Evolutionary conservation across 2,797 vertebrate species (phyloP).

Genomic region (Amblyopsis hoosieri): DNA sequence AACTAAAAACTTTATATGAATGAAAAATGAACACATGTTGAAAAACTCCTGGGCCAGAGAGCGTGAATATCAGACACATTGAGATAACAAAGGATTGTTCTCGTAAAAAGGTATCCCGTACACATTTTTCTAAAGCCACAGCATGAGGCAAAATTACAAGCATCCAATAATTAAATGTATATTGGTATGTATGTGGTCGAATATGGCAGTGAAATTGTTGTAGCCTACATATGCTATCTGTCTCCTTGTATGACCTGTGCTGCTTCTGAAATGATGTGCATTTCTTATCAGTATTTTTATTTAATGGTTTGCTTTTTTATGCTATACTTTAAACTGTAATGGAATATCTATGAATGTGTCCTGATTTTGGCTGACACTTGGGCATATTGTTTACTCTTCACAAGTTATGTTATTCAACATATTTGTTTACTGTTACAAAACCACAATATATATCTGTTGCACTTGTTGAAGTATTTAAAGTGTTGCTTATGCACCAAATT

Average conservation of each 20-base stretch:
- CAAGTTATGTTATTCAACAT: background rate
- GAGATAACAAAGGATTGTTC: constrained; percentile 33
- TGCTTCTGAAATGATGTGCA: constrained; percentile 43
- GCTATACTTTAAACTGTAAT: constrained; percentile 27
- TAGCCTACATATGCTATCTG: constrained; percentile 45
- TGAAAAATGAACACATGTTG: too few relatives aligned
- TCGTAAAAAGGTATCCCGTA: constrained; percentile 21
- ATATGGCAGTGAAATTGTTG: constrained; percentile 55
- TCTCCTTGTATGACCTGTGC: constrained; percentile 37
- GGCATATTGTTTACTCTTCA: constrained; percentile 27
- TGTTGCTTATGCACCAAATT: background rate
- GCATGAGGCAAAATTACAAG: constrained; percentile 56
- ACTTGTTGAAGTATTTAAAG: background rate
- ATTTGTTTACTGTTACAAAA: too few relatives aligned
- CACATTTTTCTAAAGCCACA: constrained; percentile 26
- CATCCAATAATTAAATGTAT: constrained; percentile 51
- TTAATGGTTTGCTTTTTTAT: constrained; percentile 37
- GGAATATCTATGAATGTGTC: constrained; percentile 33
- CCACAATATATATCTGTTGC: background rate
- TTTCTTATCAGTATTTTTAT: constrained; percentile 35
- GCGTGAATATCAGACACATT: background rate
- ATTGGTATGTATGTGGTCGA: constrained; percentile 48
- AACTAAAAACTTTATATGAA: too few relatives aligned
- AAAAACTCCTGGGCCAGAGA: too few relatives aligned
- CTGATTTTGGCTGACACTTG: constrained; percentile 23